Conservation (phyloP, 2,888 invertebrate genomes). For the Hirudinaria manillensis region DNA sequence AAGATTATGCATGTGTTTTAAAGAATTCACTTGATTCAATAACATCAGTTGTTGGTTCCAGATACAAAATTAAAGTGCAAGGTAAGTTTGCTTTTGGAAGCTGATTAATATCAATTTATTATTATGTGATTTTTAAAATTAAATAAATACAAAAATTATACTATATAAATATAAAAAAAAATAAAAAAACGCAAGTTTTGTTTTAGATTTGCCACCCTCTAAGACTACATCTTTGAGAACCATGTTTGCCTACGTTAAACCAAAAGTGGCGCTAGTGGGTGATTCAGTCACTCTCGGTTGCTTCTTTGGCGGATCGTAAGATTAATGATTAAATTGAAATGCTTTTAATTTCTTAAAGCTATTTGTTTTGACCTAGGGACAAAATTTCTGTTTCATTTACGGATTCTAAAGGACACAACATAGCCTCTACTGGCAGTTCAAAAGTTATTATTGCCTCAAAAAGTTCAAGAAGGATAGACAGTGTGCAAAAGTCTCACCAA, state of each 20-base stretch:
- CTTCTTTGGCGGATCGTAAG: slow-evolving; percentile 32
- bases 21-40: too few species aligned
- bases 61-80: too few species aligned
- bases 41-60: too few species aligned
- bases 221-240: neutral
- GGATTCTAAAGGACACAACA: neutral
- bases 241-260: slow-evolving; percentile 4
- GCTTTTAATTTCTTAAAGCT: neutral
- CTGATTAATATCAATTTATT: too few species aligned
- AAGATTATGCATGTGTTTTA: too few species aligned
- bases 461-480: neutral
- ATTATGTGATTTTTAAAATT: too few species aligned
- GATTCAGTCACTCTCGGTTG: slow-evolving; percentile 20
- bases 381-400: neutral
- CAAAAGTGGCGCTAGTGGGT: slow-evolving; percentile 16
- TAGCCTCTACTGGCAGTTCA: neutral
- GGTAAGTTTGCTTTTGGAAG: too few species aligned
- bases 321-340: neutral
- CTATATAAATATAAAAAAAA: too few species aligned
- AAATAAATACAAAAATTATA: too few species aligned
- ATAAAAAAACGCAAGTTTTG: too few species aligned
- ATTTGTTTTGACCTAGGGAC: neutral
- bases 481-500: slow-evolving; percentile 18
- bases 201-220: too few species aligned
- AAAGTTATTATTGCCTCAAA: neutral